Evolutionary conservation across 64 coral and sea anemone species (phyloP), one percentile per base, ranked within the genome.

Genomic region (Pocillopora verrucosa): DNA sequence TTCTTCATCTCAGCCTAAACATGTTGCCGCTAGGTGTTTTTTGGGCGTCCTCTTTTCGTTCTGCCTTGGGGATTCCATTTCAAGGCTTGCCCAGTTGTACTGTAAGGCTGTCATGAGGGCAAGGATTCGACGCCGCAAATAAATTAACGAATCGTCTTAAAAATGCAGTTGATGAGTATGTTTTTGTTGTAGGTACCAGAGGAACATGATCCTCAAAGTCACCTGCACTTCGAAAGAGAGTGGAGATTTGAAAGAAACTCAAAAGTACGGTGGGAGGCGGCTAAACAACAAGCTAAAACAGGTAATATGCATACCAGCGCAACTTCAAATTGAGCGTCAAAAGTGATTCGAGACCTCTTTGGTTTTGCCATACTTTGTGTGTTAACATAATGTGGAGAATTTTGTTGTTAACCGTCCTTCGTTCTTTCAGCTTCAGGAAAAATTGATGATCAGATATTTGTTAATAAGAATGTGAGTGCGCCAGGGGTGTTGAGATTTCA

Each of bases 391-490:
- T 79, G 57, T 1, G 12, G 14, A 76, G 12, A n/a, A 4, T 15
- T 76, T 16, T 9, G 4, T 76, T 34, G 74, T 10, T 56, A 36
- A 79, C n/a, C 37, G 37, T 56, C 24, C 0, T 69, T 78, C 38
- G 22, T 51, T 63, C 59, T 83, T 51, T 76, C 72, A 84, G 80
- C 80, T 63, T 84, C 89, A 51, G 89, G 88, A 22, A 94, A 94
- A 84, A 86, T 98, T 10, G 93, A 95, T 83, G 96, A 98, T 88
- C 96, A 98, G 72, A 98, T 98, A 37, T 98, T 98, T 72, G 95
- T 98, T 84, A 95, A 95, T 79, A 95, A 92, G 67, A 98, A 98
- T 20, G 78, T 82, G 19, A 78, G 92, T 75, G 80, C 90, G 65
- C 96, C 96, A 2, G 76, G 77, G 6, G 89, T 95, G 11, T 68